These are phyloP conservation scores for Athalia circularis DNA, from an alignment of 2,888 invertebrate species.

Conservation along the genomic window DNA sequence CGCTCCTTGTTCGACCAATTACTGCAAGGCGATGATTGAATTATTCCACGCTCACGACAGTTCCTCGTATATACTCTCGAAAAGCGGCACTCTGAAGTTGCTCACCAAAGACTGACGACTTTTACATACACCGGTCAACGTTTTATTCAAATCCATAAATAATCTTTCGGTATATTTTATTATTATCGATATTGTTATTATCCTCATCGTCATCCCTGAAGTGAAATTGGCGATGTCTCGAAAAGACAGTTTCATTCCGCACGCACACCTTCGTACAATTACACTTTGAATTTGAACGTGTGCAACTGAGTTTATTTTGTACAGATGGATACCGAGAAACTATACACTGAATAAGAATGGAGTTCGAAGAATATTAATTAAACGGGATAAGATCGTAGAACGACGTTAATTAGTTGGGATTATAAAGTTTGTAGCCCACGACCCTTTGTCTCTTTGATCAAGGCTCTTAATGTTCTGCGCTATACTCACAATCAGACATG, in stretches of 20 bases:
- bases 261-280: too few species aligned
- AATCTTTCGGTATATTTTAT: too few species aligned
- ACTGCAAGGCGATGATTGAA: slow-evolving; percentile 40
- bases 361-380: slow-evolving; percentile 42
- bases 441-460: slow-evolving; percentile 28
- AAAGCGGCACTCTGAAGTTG: not conserved
- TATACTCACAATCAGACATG: not conserved
- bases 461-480: not conserved
- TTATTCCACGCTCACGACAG: slow-evolving; percentile 29
- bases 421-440: slow-evolving; percentile 27
- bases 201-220: too few species aligned
- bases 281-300: too few species aligned
- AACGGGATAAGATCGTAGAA: slow-evolving; percentile 39
- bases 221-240: not conserved
- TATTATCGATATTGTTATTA: too few species aligned
- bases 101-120: not conserved
- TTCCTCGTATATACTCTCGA: not conserved
- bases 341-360: not conserved
- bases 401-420: slow-evolving; percentile 32
- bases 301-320: too few species aligned
- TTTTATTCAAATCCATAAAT: too few species aligned
- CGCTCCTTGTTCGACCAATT: slow-evolving; percentile 32
- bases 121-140: not conserved
- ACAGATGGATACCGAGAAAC: not conserved
- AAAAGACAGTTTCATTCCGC: not conserved